Conservation (phyloP, 2,113 vertebrate species). For the Bubo blakistoni region DNA sequence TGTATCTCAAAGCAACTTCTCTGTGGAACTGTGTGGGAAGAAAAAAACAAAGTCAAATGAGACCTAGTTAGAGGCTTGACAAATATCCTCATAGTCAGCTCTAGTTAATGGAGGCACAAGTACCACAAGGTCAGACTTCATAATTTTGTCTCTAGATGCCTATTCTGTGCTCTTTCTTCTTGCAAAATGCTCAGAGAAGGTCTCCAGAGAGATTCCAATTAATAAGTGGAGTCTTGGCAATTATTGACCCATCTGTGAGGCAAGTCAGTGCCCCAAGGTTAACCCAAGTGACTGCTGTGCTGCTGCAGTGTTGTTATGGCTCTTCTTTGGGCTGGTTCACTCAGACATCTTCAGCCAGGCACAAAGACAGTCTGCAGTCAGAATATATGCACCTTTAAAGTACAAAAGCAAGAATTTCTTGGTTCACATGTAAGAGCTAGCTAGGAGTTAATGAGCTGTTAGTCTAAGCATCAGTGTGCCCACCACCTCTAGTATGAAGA, state of each 20-base stretch:
- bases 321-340: neutral
- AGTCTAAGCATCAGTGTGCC: neutral
- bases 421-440: neutral
- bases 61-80: neutral
- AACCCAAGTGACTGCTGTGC: neutral
- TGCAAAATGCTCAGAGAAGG: neutral
- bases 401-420: neutral
- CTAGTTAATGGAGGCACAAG: neutral
- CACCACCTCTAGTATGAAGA: neutral
- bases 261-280: neutral
- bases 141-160: neutral
- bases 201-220: neutral
- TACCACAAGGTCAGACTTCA: neutral
- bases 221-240: neutral
- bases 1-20: neutral
- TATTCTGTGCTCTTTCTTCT: neutral
- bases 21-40: neutral
- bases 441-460: neutral
- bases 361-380: neutral
- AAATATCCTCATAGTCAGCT: neutral
- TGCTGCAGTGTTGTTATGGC: neutral
- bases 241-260: neutral
- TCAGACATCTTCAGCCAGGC: neutral
- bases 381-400: neutral
- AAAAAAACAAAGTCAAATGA: neutral